These are phyloP conservation scores for Liasis olivaceus DNA, from an alignment of 2,797 vertebrate genomes.

Conservation along the genomic window DNA sequence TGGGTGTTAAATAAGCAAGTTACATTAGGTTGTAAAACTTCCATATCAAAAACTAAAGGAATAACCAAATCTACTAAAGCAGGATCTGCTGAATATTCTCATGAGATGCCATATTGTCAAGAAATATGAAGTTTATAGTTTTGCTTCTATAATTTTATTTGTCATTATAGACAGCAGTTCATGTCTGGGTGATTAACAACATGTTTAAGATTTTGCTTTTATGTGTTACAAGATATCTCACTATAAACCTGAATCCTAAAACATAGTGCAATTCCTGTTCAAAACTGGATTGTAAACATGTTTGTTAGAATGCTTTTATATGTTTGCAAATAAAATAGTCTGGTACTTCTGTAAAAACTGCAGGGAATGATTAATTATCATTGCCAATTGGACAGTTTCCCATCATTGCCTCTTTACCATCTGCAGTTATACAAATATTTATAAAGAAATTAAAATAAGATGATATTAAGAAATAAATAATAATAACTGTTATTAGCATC, in stretches of 20 bases:
- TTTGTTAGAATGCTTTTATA: conserved; percentile 12
- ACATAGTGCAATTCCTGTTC: not conserved
- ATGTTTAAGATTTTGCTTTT: not conserved
- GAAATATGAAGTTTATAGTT: not conserved
- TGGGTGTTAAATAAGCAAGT: not conserved
- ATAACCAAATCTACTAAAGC: not conserved
- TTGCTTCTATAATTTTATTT: not conserved
- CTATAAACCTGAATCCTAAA: not conserved
- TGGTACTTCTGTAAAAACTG: conserved; percentile 2
- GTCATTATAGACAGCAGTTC: not conserved
- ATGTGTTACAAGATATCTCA: not conserved
- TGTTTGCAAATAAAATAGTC: conserved; percentile 18
- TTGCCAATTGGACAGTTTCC: conserved; percentile 5
- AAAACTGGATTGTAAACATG: not conserved
- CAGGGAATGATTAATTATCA: not conserved
- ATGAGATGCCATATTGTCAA: not conserved
- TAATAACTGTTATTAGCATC: not conserved
- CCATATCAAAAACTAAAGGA: not conserved
- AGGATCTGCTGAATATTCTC: not conserved
- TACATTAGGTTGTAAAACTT: not conserved
- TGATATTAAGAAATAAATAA: not conserved
- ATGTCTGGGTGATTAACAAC: not conserved
- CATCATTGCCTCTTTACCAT: not conserved
- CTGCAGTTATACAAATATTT: conserved; percentile 18
- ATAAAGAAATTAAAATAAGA: conserved; percentile 15